These are phyloP conservation scores for Neoaliturus tenellus DNA, from an alignment of 2,888 invertebrate species.

Conservation along the genomic window DNA sequence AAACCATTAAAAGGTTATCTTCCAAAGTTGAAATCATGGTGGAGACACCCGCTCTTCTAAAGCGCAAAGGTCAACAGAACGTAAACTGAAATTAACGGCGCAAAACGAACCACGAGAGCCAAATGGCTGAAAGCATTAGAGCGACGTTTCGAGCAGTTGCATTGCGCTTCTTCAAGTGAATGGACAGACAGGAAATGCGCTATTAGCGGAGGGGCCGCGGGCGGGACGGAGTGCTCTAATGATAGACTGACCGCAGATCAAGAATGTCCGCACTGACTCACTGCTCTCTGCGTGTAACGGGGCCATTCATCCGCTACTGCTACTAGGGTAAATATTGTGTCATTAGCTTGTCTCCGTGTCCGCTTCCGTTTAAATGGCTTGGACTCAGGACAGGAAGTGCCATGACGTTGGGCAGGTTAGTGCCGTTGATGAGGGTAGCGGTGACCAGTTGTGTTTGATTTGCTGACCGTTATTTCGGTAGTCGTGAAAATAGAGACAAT, in stretches of 20 bases:
- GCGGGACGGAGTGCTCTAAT: not conserved
- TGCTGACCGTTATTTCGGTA: too few species aligned
- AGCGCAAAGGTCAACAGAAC: too few species aligned
- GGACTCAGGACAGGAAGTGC: not conserved
- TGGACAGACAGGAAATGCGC: conserved; percentile 25
- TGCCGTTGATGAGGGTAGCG: too few species aligned
- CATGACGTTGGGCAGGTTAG: too few species aligned
- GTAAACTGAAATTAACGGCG: not conserved
- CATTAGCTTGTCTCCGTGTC: not conserved
- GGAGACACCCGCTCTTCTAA: too few species aligned
- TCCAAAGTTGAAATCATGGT: too few species aligned
- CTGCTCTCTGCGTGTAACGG: not conserved
- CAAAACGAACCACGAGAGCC: not conserved
- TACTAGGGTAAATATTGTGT: conserved; percentile 11
- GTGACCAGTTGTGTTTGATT: too few species aligned
- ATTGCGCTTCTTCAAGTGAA: conserved; percentile 19
- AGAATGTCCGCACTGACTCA: conserved; percentile 26
- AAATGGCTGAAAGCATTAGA: not conserved
- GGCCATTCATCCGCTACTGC: not conserved
- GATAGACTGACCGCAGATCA: not conserved
- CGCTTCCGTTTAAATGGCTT: not conserved
- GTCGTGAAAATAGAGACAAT: too few species aligned
- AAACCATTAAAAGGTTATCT: too few species aligned
- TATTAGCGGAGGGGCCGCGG: not conserved
- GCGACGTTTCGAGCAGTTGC: conserved; percentile 7